A percentile compares a stretch with the other conserved stretches of the same genome.
These are phyloP conservation scores for Papilio demoleus DNA, from an alignment of 2,888 invertebrate species.

Conservation along the genomic window DNA sequence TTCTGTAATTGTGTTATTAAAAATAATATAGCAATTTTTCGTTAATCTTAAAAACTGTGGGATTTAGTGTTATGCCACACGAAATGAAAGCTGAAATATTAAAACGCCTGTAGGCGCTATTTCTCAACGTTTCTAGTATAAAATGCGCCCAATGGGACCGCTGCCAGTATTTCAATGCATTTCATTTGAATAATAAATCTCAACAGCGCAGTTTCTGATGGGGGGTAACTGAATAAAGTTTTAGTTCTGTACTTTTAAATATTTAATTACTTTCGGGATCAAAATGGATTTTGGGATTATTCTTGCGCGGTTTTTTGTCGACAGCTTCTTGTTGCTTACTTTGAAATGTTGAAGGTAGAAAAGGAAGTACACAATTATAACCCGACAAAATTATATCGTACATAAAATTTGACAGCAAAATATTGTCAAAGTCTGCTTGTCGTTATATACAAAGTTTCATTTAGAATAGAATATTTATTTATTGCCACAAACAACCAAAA, in stretches of 20 bases:
- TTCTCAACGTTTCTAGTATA: constrained; percentile 36
- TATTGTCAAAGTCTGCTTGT: too few relatives aligned
- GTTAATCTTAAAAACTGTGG: constrained; percentile 16
- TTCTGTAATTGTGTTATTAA: not conserved
- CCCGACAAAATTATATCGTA: not conserved
- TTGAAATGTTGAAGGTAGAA: not conserved
- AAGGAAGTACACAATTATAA: not conserved
- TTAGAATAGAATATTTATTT: too few relatives aligned
- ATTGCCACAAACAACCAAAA: too few relatives aligned
- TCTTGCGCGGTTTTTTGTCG: not conserved
- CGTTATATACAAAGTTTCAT: too few relatives aligned
- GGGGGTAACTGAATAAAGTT: constrained; percentile 39
- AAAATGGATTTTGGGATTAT: constrained; percentile 19
- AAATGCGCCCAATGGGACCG: constrained; percentile 36
- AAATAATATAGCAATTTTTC: constrained; percentile 22
- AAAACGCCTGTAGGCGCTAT: constrained; percentile 38
- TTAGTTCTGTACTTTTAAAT: constrained; percentile 37
- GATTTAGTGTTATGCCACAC: constrained; percentile 26
- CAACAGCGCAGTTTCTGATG: constrained; percentile 34
- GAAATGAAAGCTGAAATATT: constrained; percentile 40
- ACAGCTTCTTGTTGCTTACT: not conserved
- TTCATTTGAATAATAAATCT: constrained; percentile 41
- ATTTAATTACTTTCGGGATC: constrained; percentile 29
- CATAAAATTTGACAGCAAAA: too few relatives aligned
- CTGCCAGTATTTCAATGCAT: constrained; percentile 41